phyloP scores from a whole-genome alignment of 2,113 vertebrate genomes.

The Galeopterus variegatus region DNA sequence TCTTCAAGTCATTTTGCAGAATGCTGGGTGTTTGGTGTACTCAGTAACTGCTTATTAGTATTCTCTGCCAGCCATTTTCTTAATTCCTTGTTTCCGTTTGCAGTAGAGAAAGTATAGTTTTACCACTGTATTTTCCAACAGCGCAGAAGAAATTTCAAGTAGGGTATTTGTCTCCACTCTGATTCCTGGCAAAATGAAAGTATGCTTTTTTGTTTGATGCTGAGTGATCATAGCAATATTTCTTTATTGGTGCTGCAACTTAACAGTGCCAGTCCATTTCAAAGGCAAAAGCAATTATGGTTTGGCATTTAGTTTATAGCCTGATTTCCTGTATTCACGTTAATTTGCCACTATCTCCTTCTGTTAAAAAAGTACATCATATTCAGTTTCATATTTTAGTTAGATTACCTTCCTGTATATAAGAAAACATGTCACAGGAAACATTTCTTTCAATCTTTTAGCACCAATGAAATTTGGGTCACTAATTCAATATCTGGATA shows the following conservation, averaged over 20 bases:
- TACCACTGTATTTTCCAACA: not conserved
- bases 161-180: slow-evolving; percentile 14
- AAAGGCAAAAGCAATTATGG: not conserved
- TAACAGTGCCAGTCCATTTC: not conserved
- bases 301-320: slow-evolving; percentile 50
- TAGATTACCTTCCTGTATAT: slow-evolving; percentile 56
- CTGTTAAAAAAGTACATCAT: slow-evolving; percentile 45
- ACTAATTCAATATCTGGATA: slow-evolving; percentile 58
- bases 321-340: slow-evolving; percentile 40
- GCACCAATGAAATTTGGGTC: slow-evolving; percentile 61
- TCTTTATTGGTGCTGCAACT: not conserved
- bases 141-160: not conserved
- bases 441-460: slow-evolving; percentile 61
- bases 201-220: not conserved
- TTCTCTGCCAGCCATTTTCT: not conserved
- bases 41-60: not conserved
- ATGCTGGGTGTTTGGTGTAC: not conserved
- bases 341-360: slow-evolving; percentile 20
- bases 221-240: not conserved
- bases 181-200: slow-evolving; percentile 7
- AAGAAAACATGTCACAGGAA: slow-evolving; percentile 62
- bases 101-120: not conserved
- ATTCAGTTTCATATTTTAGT: slow-evolving; percentile 74
- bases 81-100: slow-evolving; percentile 22
- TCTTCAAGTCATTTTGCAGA: not conserved